Base-by-base conservation (phyloP, 2,888 invertebrate species). In the Dusona sp. region DNA sequence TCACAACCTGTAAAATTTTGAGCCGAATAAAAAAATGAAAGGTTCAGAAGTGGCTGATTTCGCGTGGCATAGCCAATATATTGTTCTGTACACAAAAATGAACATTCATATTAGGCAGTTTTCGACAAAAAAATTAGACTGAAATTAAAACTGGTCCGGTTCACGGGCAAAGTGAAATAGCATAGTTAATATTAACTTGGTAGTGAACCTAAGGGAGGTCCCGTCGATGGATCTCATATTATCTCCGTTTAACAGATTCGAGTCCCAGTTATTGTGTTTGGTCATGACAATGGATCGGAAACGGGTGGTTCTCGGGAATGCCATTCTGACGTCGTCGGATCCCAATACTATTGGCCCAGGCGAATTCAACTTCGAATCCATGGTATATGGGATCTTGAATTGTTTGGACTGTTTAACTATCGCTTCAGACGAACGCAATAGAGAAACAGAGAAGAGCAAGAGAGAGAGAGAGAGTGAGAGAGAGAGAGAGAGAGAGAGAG, bases 211-310 rank as follows among this genome's bases (percentile, higher is more conserved):
- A 61, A 74, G 65, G 11, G 33, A 64, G 25, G 33, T 45, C 42
- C 45, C 48, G 80, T 64, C 38, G 70, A 74, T 22, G 45, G 64
- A 57, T 83, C 83, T 77, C 33, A 77, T 77, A 81, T 87, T 89
- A 90, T 90, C 89, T 90, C 87, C 79, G 84, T 88, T 90, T 86
- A 88, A 89, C 89, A 88, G 89, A 82, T 85, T 80, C 85, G 81
- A 79, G 83, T 83, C 77, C 78, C 65, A 79, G 80, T 77, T 87
- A 86, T 87, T 82, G 88, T 89, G 86, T 79, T 70, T 83, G 85
- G 73, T 84, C 68, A 68, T 87, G 89, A 90, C 89, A 91, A 88
- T 85, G 77, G 83, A 80, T 82, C 22, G 81, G 65, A 65, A 82
- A 78, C 51, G 68, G 67, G 45, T 80, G 74, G 72, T 36, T 64